Percentiles rank a stretch among this genome's conserved stretches.
Evolutionary conservation across 2,888 invertebrate species (phyloP).

Genomic region (Tholera decimalis): DNA sequence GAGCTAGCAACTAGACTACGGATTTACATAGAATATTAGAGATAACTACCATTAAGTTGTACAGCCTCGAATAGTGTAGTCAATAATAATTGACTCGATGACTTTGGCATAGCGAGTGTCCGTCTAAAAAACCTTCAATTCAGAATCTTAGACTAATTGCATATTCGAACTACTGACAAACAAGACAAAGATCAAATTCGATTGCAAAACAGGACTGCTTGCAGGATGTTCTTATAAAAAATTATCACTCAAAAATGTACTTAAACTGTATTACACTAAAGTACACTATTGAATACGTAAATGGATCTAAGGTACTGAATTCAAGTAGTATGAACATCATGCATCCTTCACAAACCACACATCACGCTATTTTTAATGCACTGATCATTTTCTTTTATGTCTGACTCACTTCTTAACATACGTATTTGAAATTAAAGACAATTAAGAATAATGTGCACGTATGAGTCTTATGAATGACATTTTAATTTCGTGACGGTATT

Average conservation of each 20-base stretch:
- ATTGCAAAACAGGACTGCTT: background rate
- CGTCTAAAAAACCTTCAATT: slow-evolving; percentile 12
- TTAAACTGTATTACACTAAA: background rate
- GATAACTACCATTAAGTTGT: slow-evolving; percentile 43
- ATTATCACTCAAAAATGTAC: background rate
- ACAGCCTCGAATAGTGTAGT: slow-evolving; percentile 59
- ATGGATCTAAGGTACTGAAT: slow-evolving; percentile 19
- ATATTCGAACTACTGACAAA: background rate
- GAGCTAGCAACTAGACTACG: slow-evolving; percentile 46
- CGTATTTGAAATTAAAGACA: slow-evolving; percentile 26
- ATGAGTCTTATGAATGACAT: slow-evolving; percentile 19
- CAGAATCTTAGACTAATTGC: slow-evolving; percentile 11
- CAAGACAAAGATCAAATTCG: slow-evolving; percentile 15
- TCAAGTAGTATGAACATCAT: slow-evolving; percentile 32
- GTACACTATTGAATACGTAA: background rate
- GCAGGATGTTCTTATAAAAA: background rate
- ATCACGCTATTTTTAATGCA: slow-evolving; percentile 30
- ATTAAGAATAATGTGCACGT: slow-evolving; percentile 31
- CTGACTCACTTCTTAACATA: slow-evolving; percentile 16
- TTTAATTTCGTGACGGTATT: slow-evolving; percentile 23
- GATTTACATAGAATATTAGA: slow-evolving; percentile 47
- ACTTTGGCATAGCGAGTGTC: slow-evolving; percentile 52
- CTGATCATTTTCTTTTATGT: slow-evolving; percentile 28
- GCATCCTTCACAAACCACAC: slow-evolving; percentile 12
- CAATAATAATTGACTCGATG: slow-evolving; percentile 61